Base-by-base conservation (phyloP, 2,888 invertebrate species). In the Mactromeris polynyma region DNA sequence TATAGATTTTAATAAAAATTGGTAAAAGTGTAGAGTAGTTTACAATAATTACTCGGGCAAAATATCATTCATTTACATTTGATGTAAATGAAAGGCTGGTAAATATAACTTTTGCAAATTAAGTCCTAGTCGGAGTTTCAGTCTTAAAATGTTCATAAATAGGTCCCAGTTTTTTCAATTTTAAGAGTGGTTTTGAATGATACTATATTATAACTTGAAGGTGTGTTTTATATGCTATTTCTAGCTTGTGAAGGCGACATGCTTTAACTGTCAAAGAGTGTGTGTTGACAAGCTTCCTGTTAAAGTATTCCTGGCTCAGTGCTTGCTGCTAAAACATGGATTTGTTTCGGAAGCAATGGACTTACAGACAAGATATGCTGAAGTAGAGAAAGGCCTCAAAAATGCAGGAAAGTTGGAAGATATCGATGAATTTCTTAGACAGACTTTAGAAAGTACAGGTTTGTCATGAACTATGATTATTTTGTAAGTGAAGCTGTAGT, bases 301-400 rank as follows among this genome's bases (percentile, higher is more conserved):
- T 9, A n/a, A 94, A 93, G 95, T 98, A 46, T 97, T 98, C 0
- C 97, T 97, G 85, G 97, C 98, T 26, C 98, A 98, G 94, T 96
- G 98, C 83, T 97, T 97, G 88, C 97, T 99, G 6, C 96, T 99
- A 4, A 98, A 98, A 46, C 90, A 86, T n/a, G 96, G 96, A 2
- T 91, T 93, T 17, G 83, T 96, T 19, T 81, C 91, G 0, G 90
- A 88, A 7, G 93, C 94, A 0, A 91, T 91, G 11, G 90, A 94
- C 14, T 84, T 96, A 40, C 88, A 93, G 38, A 93, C 93, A 3
- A 79, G 92, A 26, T 93, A 87, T 36, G 64, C 83, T 46, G 88
- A 90, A 38, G 26, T 90, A 14, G 54, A 91, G 9, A 89, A 89
- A 64, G 69, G 78, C 9, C 14, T 4, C 17, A 36, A 26, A 1